A percentile compares a stretch with the other conserved stretches of the same genome.
Conservation (phyloP, 2,113 vertebrate species). For the Silurus glanis region DNA sequence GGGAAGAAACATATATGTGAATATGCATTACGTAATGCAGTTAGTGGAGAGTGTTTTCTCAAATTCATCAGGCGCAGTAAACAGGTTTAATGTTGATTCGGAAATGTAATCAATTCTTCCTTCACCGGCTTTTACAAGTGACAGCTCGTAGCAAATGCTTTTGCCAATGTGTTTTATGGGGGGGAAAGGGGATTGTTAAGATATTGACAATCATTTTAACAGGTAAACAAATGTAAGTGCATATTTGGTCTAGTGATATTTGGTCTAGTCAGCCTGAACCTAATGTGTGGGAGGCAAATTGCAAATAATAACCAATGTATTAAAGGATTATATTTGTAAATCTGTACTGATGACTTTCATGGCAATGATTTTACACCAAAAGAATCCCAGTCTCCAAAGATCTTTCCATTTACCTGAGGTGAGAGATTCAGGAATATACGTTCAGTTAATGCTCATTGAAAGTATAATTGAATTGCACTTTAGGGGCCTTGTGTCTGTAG, state of each 20-base stretch:
- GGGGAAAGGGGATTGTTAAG: background rate
- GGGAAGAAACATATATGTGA: slow-evolving; percentile 40
- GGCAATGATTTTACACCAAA: background rate
- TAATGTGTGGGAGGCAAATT: background rate
- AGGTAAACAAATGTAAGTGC: background rate
- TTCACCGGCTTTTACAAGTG: background rate
- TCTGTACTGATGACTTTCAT: background rate
- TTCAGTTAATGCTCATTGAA: background rate
- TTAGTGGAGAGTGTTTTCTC: background rate
- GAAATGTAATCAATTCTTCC: background rate
- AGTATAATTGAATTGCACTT: background rate
- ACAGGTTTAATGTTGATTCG: background rate
- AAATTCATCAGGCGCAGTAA: background rate
- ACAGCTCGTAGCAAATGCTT: background rate
- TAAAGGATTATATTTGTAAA: too few relatives aligned
- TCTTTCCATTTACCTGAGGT: background rate
- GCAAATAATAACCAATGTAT: too few relatives aligned
- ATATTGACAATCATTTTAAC: background rate
- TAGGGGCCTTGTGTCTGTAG: background rate
- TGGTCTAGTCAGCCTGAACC: too few relatives aligned
- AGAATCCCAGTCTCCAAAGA: background rate
- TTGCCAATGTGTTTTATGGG: background rate
- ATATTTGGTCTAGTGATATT: too few relatives aligned
- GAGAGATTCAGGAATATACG: background rate
- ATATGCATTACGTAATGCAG: slow-evolving; percentile 61